These are phyloP conservation scores for Cercopithecus mitis DNA, from an alignment of 2,797 vertebrate genomes.

Conservation along the genomic window DNA sequence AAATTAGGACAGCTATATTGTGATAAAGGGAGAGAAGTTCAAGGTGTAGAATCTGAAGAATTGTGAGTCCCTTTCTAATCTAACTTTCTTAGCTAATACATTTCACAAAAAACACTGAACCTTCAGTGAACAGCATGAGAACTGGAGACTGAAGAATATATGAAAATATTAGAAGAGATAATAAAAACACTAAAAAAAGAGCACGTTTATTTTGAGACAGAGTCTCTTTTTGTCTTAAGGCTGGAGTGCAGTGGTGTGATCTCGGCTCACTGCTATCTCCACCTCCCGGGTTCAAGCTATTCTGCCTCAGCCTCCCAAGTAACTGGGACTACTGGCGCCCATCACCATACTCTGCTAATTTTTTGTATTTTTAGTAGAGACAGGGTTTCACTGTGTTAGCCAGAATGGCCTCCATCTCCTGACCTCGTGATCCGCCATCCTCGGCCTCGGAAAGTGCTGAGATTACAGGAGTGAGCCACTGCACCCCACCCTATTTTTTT, in stretches of 20 bases:
- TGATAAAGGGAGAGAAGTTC: background rate
- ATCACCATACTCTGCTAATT: no score
- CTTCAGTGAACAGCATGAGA: background rate
- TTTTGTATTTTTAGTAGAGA: background rate
- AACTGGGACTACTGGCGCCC: no score
- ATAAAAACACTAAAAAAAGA: background rate
- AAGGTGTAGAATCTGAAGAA: background rate
- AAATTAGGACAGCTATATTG: background rate
- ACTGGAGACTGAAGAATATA: background rate
- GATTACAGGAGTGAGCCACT: no score
- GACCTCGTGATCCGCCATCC: no score
- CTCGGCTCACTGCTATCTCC: no score
- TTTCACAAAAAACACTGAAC: background rate
- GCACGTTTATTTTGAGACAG: rapidly evolving
- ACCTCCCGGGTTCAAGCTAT: no score
- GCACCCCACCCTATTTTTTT: background rate
- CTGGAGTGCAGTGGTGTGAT: no score
- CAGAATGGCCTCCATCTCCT: no score
- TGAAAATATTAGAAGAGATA: background rate
- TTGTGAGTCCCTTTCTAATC: background rate
- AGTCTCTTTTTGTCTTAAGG: no score
- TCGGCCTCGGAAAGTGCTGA: no score
- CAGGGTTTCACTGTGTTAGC: no score
- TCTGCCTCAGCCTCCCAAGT: no score
- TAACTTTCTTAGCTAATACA: background rate